A percentile compares a stretch with the other conserved stretches of the same genome.
phyloP scores from a whole-genome alignment of 53 echinoderm and acorn worm species.

The Glandiceps talaboti region DNA sequence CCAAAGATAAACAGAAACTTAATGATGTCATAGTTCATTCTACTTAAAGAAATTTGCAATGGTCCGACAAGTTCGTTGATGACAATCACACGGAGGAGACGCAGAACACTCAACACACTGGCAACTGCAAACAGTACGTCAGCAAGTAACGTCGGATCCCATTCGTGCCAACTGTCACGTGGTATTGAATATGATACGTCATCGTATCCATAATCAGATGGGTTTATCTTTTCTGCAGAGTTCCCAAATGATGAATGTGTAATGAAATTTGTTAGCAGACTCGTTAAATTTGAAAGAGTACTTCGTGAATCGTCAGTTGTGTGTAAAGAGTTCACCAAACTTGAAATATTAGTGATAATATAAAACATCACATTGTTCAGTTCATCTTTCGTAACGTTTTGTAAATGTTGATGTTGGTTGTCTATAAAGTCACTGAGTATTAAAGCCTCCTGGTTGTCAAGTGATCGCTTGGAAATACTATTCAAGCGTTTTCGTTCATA shows the following conservation, averaged over 20 bases:
- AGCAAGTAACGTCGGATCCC: conserved; percentile 55
- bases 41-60: conserved; percentile 83
- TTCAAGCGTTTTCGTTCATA: neutral
- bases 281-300: neutral
- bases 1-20: conserved; percentile 93
- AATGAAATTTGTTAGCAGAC: neutral
- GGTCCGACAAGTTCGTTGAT: conserved; percentile 87
- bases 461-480: neutral
- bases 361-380: neutral
- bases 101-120: conserved; percentile 67
- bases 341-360: neutral
- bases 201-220: neutral
- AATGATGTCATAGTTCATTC: conserved; percentile 78
- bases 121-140: conserved; percentile 73
- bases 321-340: neutral
- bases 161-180: neutral
- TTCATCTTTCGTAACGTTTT: neutral
- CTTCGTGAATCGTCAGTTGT: neutral
- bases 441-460: neutral
- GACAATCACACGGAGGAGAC: conserved; percentile 56
- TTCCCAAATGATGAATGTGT: neutral
- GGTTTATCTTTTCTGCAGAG: neutral
- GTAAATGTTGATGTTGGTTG: neutral
- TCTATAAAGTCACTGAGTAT: neutral
- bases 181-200: neutral